These are phyloP conservation scores for Apostichopus parvimensis DNA, from an alignment of 35 echinoderm and acorn worm species.

Conservation along the genomic window DNA sequence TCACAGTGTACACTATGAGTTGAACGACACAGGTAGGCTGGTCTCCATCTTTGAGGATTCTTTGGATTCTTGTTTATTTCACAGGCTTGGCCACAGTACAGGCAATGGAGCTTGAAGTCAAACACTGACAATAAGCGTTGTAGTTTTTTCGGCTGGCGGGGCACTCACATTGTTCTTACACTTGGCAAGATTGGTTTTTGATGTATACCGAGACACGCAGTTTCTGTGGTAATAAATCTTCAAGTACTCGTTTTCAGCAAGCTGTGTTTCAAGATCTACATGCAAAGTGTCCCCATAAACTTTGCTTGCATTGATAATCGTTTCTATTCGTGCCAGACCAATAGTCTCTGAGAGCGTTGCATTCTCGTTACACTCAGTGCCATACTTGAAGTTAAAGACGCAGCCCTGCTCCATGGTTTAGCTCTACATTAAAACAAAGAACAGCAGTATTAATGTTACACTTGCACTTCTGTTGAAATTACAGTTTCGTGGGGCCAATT, in stretches of 20 bases:
- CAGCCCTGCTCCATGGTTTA: too few relatives aligned
- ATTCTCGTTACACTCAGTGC: too few relatives aligned
- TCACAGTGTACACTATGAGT: not conserved
- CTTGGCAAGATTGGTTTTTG: not conserved
- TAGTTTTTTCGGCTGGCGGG: not conserved
- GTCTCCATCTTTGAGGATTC: conserved; percentile 47
- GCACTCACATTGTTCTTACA: not conserved
- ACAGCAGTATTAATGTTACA: too few relatives aligned
- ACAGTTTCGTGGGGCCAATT: too few relatives aligned
- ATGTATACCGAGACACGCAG: not conserved
- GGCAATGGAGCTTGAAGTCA: conserved; percentile 51
- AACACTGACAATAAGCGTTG: conserved; percentile 43
- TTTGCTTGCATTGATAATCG: not conserved
- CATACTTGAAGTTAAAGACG: too few relatives aligned
- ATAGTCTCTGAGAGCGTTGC: too few relatives aligned
- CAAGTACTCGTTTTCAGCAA: not conserved
- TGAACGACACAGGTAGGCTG: conserved; percentile 27
- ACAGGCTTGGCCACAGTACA: conserved; percentile 57
- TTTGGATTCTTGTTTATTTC: conserved; percentile 39
- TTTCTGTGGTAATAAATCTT: not conserved
- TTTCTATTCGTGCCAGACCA: not conserved
- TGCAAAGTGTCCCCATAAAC: not conserved
- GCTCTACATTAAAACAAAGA: too few relatives aligned
- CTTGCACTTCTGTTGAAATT: too few relatives aligned
- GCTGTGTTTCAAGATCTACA: not conserved